A percentile compares a stretch with the other conserved stretches of the same genome.
Conservation (phyloP, 2,888 invertebrate genomes). For the Heteropelma amictum region DNA sequence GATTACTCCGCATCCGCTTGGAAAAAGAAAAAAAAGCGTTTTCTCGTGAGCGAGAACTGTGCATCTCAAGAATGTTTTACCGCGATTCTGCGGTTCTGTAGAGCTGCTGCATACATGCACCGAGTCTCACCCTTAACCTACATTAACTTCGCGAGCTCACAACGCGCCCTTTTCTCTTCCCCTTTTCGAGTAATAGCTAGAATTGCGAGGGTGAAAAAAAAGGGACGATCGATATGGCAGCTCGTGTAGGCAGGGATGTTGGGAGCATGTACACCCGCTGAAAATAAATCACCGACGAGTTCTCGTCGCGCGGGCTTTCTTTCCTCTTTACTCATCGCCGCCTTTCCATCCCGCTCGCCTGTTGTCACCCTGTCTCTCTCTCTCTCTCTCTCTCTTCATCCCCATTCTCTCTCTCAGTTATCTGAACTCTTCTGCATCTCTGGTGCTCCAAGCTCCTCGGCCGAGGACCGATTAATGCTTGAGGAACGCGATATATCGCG, state of each 20-base stretch:
- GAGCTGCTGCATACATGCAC: slow-evolving; percentile 26
- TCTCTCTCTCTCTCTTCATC: neutral
- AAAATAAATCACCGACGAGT: slow-evolving; percentile 43
- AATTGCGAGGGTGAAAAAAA: slow-evolving; percentile 47
- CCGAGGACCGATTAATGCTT: slow-evolving; percentile 52
- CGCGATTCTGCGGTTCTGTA: neutral
- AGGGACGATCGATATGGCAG: slow-evolving; percentile 67
- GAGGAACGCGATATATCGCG: slow-evolving; percentile 48
- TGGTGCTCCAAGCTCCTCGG: slow-evolving; percentile 26
- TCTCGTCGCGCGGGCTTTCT: slow-evolving; percentile 10
- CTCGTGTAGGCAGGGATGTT: slow-evolving; percentile 54
- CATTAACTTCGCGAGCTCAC: slow-evolving; percentile 61
- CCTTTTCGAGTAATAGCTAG: slow-evolving; percentile 7
- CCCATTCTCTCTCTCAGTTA: neutral
- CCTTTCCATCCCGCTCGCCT: neutral
- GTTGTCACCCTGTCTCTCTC: neutral
- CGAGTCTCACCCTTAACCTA: slow-evolving; percentile 65
- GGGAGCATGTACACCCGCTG: slow-evolving; percentile 22
- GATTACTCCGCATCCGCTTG: too few species aligned
- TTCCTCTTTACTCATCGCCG: neutral
- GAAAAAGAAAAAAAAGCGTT: neutral
- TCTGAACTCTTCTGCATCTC: slow-evolving; percentile 38
- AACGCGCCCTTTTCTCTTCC: slow-evolving; percentile 31
- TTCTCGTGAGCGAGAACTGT: neutral
- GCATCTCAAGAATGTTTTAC: neutral